Evolutionary conservation across 2,888 invertebrate species (phyloP).

Genomic region (Acleris holmiana): DNA sequence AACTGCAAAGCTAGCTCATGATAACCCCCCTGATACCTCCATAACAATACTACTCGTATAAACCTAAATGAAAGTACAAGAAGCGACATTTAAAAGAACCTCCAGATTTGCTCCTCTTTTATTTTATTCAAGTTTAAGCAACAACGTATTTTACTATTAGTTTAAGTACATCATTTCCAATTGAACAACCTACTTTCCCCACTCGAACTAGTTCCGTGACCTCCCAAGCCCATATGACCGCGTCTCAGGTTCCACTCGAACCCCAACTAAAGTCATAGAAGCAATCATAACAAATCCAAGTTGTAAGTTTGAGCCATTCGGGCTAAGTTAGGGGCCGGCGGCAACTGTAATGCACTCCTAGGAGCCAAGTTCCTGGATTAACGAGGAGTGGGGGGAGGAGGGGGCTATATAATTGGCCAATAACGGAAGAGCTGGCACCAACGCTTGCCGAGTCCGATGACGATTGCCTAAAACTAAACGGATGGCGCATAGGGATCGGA

Average conservation of each 20-base stretch:
- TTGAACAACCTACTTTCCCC: neutral
- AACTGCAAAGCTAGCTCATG: no score
- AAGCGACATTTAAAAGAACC: no score
- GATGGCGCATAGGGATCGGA: neutral
- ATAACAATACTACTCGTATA: no score
- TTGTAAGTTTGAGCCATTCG: conserved; percentile 35
- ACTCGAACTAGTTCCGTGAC: neutral
- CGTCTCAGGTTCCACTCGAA: conserved; percentile 16
- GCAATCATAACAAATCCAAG: conserved; percentile 38
- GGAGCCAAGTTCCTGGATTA: conserved; percentile 34
- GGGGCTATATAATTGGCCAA: conserved; percentile 36
- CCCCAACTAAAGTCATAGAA: conserved; percentile 35
- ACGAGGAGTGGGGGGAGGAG: conserved; percentile 16
- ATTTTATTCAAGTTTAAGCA: no score
- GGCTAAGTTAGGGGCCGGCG: conserved; percentile 28
- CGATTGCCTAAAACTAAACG: conserved; percentile 1
- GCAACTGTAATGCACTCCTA: conserved; percentile 36
- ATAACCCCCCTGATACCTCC: no score
- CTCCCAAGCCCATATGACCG: neutral
- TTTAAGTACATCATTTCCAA: no score
- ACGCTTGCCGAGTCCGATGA: conserved; percentile 3
- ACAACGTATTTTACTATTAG: no score
- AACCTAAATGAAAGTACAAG: no score
- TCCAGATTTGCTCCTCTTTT: no score
- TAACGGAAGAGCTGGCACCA: conserved; percentile 21